A percentile compares a stretch with the other conserved stretches of the same genome.
Conservation (phyloP, 2,113 vertebrate species). For the Bambusicola thoracicus region DNA sequence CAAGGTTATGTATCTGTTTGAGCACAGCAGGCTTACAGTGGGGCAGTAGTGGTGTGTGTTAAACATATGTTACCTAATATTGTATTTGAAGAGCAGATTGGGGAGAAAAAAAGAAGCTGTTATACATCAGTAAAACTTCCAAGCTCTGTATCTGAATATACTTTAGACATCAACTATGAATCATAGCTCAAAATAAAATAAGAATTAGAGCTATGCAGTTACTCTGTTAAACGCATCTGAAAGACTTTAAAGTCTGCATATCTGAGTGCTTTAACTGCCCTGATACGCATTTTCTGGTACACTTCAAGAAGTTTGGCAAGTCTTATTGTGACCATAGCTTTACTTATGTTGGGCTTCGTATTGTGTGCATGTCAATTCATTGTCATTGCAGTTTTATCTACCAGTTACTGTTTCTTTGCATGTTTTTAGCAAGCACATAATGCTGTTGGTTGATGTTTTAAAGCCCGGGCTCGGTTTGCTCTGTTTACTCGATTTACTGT, state of each 20-base stretch:
- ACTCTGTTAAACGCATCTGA: background rate
- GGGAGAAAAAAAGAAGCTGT: background rate
- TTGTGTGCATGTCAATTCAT: conserved; percentile 75
- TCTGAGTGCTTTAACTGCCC: conserved; percentile 18
- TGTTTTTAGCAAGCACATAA: conserved; percentile 62
- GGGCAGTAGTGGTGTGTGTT: background rate
- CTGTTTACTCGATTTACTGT: conserved; percentile 92
- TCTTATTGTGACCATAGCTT: background rate
- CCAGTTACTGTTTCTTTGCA: conserved; percentile 76
- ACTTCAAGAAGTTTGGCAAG: conserved; percentile 36
- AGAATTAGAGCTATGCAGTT: conserved; percentile 1
- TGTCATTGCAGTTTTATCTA: conserved; percentile 18
- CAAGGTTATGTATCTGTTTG: background rate
- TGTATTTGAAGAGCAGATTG: conserved; percentile 35
- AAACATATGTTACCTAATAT: background rate
- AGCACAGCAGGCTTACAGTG: conserved; percentile 5
- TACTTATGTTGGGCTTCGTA: conserved; percentile 16
- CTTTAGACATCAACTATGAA: background rate
- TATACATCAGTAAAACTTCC: background rate
- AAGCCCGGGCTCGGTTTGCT: conserved; percentile 81
- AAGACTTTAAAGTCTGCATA: background rate
- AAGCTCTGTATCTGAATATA: background rate
- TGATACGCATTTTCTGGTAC: background rate
- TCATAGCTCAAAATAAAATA: background rate
- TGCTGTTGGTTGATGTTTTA: conserved; percentile 51